phyloP scores from a whole-genome alignment of 2,113 vertebrate species.

The Syrrhaptes paradoxus region DNA sequence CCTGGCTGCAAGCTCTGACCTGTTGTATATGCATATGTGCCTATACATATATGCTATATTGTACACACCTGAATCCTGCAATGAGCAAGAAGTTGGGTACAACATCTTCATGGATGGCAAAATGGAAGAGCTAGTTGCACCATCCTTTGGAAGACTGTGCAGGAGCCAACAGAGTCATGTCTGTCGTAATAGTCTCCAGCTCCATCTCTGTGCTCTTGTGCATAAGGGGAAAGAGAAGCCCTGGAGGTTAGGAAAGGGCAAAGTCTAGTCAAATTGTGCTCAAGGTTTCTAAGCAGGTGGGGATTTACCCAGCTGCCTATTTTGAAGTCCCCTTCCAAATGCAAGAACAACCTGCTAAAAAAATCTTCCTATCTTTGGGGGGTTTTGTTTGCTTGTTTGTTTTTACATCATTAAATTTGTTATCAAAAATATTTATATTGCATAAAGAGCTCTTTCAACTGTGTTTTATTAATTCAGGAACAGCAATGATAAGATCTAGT shows the following conservation, averaged over 20 bases:
- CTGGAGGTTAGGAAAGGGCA: background rate
- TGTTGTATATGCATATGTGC: background rate
- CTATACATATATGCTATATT: accelerated
- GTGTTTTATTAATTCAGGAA: slow-evolving; percentile 20
- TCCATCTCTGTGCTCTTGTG: background rate
- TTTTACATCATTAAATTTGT: slow-evolving; percentile 3
- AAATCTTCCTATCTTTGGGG: accelerated
- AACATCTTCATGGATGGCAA: background rate
- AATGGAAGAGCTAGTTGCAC: accelerated
- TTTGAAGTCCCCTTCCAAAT: background rate
- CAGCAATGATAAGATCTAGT: slow-evolving; percentile 1
- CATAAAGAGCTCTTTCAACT: background rate
- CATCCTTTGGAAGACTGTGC: background rate
- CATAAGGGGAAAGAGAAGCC: background rate
- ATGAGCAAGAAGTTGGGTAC: background rate
- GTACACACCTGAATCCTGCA: background rate
- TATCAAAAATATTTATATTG: background rate
- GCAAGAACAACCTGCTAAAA: background rate
- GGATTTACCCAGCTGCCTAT: background rate
- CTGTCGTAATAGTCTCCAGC: background rate
- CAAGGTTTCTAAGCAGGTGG: background rate
- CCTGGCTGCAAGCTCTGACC: background rate
- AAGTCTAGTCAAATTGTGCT: background rate
- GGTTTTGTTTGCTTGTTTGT: background rate
- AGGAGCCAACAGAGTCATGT: background rate